Evolutionary conservation across 2,888 invertebrate species (phyloP), one percentile per base, ranked within the genome.

Genomic region (Agrenia bidenticulata): DNA sequence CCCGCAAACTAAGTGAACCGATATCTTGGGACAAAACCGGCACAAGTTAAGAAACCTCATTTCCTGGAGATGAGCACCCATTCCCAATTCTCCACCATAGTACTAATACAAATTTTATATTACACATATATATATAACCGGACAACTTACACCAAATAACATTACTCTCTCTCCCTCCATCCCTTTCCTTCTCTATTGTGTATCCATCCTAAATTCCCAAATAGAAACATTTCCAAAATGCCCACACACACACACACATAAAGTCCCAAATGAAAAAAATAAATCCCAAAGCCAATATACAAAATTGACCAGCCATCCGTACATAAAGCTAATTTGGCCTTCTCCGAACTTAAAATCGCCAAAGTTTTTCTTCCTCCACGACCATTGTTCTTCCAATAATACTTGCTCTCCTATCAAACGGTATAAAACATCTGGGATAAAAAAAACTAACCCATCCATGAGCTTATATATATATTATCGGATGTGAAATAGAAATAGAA

Each of bases 201-300:
- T 19, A 45, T 4, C 15, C 39, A 39, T 39, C 19, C n/a, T n/a
- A 45, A 19, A 45, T 45, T 45, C 45, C 19, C 45, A 45, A 45
- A 45, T 15, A 45, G n/a, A 45, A 19, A 45, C 5, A 5, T 9
- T 45, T 5, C n/a, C 45, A 11, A 9, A 45, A 15, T 9, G 19
- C n/a, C 45, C 15, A 45, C 4, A 45, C n/a, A 45, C n/a, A 45
- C n/a, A 45, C 5, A 11, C 4, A 32, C 32, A 32, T 5, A 45
- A 15, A 45, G 45, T 19, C 45, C 45, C 45, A 19, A 45, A 45
- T 19, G 41, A 57, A 41, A 58, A 41, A 49, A 45, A 58, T 58
- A 58, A 58, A 58, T 58, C 58, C 57, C 58, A 58, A 58, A 58
- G 58, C 58, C 58, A 58, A 58, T 58, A 58, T 45, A 45, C 45